These are phyloP conservation scores for Melanostoma mellinum DNA, from an alignment of 2,888 invertebrate genomes.

Conservation along the genomic window DNA sequence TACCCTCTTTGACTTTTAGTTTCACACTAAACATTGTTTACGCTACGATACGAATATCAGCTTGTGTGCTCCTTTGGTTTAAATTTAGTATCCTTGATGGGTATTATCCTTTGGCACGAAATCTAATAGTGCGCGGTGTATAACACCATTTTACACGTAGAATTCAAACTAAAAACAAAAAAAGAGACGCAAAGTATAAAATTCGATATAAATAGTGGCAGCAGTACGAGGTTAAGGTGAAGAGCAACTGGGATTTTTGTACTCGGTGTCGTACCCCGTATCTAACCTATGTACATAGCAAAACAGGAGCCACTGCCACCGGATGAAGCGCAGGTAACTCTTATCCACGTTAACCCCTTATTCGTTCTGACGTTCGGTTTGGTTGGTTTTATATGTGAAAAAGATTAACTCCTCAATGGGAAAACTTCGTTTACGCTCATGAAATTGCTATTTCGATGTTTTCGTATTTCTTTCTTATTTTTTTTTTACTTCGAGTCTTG, in stretches of 20 bases:
- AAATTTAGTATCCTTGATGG: slow-evolving; percentile 44
- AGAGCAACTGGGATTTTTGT: slow-evolving; percentile 53
- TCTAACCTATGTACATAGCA: too few relatives aligned
- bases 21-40: slow-evolving; percentile 81
- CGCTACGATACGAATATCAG: background rate
- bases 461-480: background rate
- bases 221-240: slow-evolving; percentile 12
- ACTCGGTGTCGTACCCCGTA: background rate
- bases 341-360: background rate
- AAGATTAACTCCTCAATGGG: slow-evolving; percentile 32
- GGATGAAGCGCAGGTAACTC: too few relatives aligned
- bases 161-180: slow-evolving; percentile 37
- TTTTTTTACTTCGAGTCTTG: background rate
- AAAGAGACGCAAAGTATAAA: background rate
- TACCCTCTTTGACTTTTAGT: slow-evolving; percentile 82
- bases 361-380: slow-evolving; percentile 36
- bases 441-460: slow-evolving; percentile 39
- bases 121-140: slow-evolving; percentile 13
- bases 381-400: slow-evolving; percentile 22
- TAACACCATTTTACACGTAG: slow-evolving; percentile 44
- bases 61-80: slow-evolving; percentile 25
- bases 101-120: slow-evolving; percentile 43
- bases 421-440: slow-evolving; percentile 39
- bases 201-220: slow-evolving; percentile 15
- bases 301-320: background rate